Conservation (phyloP, 1,140 invertebrate genomes). For the Dreissena rostriformis region DNA sequence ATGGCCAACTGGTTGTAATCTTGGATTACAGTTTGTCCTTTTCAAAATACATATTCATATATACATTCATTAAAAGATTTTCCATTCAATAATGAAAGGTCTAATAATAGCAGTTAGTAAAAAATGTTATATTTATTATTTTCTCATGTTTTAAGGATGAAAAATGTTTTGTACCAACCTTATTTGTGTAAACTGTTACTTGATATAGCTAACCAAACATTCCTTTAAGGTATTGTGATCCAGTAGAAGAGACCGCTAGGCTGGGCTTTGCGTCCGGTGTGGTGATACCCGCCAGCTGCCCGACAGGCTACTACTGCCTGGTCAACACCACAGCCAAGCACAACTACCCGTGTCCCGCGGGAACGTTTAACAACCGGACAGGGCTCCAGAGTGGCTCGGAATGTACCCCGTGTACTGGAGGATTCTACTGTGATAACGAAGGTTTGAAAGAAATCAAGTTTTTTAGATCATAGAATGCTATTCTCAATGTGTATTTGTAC, state of each 20-base stretch:
- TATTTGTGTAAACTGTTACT: no score
- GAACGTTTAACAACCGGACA: conserved; percentile 75
- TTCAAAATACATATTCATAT: conserved; percentile 18
- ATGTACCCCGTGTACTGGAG: conserved; percentile 71
- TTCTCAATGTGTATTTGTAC: no score
- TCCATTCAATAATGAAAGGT: no score
- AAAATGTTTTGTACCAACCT: no score
- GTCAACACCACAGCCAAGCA: conserved; percentile 67
- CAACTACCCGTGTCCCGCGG: conserved; percentile 72
- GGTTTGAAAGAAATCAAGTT: conserved; percentile 4
- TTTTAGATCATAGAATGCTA: no score
- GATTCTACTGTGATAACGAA: conserved; percentile 69
- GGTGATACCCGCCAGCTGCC: conserved; percentile 74
- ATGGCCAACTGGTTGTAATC: no score
- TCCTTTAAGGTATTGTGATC: conserved; percentile 75
- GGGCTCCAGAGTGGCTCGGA: conserved; percentile 66
- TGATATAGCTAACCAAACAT: no score
- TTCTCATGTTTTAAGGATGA: no score
- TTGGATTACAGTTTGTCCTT: not conserved
- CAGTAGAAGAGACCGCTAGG: conserved; percentile 69
- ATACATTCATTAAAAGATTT: no score
- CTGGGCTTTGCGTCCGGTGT: conserved; percentile 72
- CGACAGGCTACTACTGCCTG: conserved; percentile 76
- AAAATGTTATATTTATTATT: no score
- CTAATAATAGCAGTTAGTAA: no score